These are phyloP conservation scores for Cariama cristata DNA, from an alignment of 2,113 vertebrate species.

Conservation along the genomic window DNA sequence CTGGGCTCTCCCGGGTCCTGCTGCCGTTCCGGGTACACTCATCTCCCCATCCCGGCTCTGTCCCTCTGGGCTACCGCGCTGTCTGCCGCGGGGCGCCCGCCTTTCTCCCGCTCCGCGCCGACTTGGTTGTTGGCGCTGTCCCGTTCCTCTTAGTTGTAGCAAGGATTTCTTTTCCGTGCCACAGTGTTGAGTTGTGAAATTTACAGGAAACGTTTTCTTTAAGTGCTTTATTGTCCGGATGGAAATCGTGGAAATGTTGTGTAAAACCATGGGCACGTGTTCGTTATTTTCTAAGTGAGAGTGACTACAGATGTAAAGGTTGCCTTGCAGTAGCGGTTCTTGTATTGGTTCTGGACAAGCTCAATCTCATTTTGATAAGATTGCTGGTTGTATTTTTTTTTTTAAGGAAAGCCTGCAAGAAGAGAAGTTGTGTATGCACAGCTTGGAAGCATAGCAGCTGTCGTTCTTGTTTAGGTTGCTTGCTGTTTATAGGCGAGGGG, in stretches of 20 bases:
- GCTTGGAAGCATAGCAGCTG: neutral
- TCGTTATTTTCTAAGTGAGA: neutral
- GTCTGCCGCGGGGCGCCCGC: too few relatives aligned
- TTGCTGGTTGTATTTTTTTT: neutral
- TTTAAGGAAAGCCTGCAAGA: neutral
- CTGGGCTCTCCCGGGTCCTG: too few relatives aligned
- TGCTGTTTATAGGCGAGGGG: rapidly evolving
- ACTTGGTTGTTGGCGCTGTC: neutral
- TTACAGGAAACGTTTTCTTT: neutral
- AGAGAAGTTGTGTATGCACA: neutral
- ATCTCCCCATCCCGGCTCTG: neutral
- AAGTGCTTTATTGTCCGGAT: neutral
- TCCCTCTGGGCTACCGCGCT: neutral
- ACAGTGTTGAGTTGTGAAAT: neutral
- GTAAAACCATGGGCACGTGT: rapidly evolving
- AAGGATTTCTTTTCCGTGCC: rapidly evolving
- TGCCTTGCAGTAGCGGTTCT: neutral
- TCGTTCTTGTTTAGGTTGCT: neutral
- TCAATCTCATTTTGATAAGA: neutral
- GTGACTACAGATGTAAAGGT: neutral
- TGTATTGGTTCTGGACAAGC: neutral
- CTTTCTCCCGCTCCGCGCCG: too few relatives aligned
- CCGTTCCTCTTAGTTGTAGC: rapidly evolving
- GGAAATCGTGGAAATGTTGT: neutral
- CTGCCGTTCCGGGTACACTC: too few relatives aligned